Evolutionary conservation across 2,797 vertebrate species (phyloP), one percentile per base, ranked within the genome.

Genomic region (Octomys mimax): DNA sequence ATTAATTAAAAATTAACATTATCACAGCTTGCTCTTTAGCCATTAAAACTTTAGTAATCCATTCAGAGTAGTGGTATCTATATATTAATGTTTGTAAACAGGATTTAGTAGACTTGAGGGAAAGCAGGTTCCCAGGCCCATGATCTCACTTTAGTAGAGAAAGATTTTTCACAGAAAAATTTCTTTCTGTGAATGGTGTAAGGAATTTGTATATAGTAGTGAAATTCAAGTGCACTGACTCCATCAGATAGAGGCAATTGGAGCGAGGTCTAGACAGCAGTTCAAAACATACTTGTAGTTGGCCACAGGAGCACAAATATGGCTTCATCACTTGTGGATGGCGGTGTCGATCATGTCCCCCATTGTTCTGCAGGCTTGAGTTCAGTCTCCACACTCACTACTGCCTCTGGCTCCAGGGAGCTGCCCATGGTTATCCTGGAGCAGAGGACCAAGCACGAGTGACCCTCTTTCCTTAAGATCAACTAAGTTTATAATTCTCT

Each of bases 1-100:
- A 31, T 88, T 28, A 84, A 73, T 49, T 84, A 36, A 68, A 94
- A 95, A 83, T 82, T 68, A 70, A 71, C 80, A 77, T 26, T 71
- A 31, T 12, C 39, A 91, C 62, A 78, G 57, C 7, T 92, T 94
- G 28, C 36, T 79, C 77, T 81, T 77, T 68, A 89, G 39, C 24
- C 1, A 49, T 78, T 87, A 73, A 83, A 88, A 87, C 33, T 22
- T 2, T 42, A 31, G 77, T 54, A 68, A 49, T 59, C 31, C 82
- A 77, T 39, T 92, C n/a, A 75, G n/a, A 93, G 28, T 36, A 54
- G 10, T 52, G 11, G 73, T 73, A 90, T 94, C 54, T 31, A 70
- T 62, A 91, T 21, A 52, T 75, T 11, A 36, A 46, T 87, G 71
- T 87, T 80, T 21, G 54, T 46, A 82, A 70, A 61, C 46, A 90